Evolutionary conservation across 2,797 vertebrate species (phyloP).

Genomic region (Cossypha niveicapilla): DNA sequence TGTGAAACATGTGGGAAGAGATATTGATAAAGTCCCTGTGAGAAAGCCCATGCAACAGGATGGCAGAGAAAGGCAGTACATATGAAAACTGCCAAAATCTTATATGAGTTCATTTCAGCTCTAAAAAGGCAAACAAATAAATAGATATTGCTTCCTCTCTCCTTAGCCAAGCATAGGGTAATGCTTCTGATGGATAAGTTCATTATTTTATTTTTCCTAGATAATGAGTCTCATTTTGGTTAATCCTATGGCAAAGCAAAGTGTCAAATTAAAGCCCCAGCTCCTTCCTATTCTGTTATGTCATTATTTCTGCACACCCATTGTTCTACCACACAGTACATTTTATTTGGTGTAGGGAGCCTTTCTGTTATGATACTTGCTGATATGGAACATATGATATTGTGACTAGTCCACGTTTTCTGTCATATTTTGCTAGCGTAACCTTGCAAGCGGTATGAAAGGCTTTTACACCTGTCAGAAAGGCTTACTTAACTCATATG

Average conservation of each 20-base stretch:
- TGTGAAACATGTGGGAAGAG: neutral
- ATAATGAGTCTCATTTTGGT: slow-evolving; percentile 11
- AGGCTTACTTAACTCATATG: slow-evolving; percentile 64
- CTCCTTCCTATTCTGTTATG: neutral
- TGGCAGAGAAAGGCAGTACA: neutral
- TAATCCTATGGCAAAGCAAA: neutral
- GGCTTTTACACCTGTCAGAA: slow-evolving; percentile 70
- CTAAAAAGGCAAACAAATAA: neutral
- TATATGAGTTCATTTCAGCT: neutral
- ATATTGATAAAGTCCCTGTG: neutral
- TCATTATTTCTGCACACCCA: neutral
- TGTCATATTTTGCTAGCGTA: slow-evolving; percentile 59
- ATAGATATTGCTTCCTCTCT: neutral
- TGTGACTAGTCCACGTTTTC: slow-evolving; percentile 55
- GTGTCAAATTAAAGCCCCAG: neutral
- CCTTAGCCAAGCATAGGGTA: neutral
- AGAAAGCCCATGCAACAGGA: neutral
- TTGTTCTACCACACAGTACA: neutral
- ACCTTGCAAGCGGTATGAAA: slow-evolving; percentile 58
- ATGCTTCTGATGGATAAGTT: neutral
- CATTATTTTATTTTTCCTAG: neutral
- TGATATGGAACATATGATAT: slow-evolving; percentile 66
- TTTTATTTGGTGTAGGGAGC: slow-evolving; percentile 17
- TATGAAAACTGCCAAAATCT: neutral
- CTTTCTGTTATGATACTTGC: slow-evolving; percentile 49